These are phyloP conservation scores for Globicephala melas DNA, from an alignment of 2,113 vertebrate genomes.

Conservation along the genomic window DNA sequence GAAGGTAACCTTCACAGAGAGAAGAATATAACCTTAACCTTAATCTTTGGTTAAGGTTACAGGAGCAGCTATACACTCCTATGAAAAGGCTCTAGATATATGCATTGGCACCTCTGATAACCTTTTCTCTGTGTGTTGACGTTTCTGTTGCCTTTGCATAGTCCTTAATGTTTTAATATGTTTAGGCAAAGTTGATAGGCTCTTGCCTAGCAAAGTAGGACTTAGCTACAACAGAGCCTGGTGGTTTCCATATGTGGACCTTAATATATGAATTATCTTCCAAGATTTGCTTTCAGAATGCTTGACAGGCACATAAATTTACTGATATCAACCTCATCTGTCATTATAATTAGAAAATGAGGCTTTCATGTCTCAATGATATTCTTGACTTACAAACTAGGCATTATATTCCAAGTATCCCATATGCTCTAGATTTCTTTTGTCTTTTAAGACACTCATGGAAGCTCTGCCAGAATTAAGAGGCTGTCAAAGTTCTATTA, in stretches of 20 bases:
- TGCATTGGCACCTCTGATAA: conserved; percentile 11
- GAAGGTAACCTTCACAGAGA: conserved; percentile 19
- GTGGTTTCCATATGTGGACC: conserved; percentile 5
- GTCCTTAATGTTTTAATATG: conserved; percentile 14
- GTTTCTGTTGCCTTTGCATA: conserved; percentile 40
- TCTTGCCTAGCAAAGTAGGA: neutral
- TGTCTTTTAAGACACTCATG: neutral
- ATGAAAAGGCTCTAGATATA: conserved; percentile 16
- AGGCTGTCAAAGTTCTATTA: neutral
- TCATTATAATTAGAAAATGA: conserved; percentile 34
- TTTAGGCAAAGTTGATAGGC: conserved; percentile 1
- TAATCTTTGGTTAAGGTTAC: conserved; percentile 3
- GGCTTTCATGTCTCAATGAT: neutral
- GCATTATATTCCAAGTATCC: conserved; percentile 3
- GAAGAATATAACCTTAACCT: neutral
- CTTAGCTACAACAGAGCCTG: neutral
- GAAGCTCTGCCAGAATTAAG: conserved; percentile 26
- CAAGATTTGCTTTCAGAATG: conserved; percentile 29
- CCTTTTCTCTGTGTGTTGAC: neutral
- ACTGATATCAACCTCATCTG: conserved; percentile 33
- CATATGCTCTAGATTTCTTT: conserved; percentile 29
- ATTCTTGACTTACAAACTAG: conserved; percentile 21
- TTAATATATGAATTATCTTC: conserved; percentile 27
- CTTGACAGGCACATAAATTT: conserved; percentile 25
- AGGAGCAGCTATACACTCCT: neutral